A percentile compares a stretch with the other conserved stretches of the same genome.
Evolutionary conservation across 2,113 vertebrate species (phyloP).

Genomic region (mouse (Mus musculus)): DNA sequence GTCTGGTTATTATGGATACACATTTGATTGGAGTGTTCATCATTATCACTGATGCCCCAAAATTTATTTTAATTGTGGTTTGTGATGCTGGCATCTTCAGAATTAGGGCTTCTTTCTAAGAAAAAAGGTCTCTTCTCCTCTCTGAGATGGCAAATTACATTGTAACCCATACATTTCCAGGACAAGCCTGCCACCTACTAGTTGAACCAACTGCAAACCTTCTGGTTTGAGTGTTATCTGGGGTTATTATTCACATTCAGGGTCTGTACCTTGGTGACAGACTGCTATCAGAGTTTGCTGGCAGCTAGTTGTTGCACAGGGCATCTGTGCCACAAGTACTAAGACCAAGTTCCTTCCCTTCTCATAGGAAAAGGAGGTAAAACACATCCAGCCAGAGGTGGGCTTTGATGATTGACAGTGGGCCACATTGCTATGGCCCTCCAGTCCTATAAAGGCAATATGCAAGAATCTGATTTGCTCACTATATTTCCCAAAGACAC

Average conservation of each 20-base stretch:
- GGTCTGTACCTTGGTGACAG: not conserved
- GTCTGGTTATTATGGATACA: not conserved
- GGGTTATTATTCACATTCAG: not conserved
- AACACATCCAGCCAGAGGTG: not conserved
- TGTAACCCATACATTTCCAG: not conserved
- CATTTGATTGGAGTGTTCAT: not conserved
- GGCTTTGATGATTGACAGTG: not conserved
- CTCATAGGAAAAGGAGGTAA: not conserved
- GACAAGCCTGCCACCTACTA: not conserved
- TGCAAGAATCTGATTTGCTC: not conserved
- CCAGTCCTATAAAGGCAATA: too few relatives aligned
- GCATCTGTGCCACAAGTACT: not conserved
- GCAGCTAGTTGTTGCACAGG: too few relatives aligned
- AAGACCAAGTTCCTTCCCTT: not conserved
- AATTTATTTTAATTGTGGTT: not conserved
- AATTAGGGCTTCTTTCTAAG: not conserved
- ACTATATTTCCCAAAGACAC: too few relatives aligned
- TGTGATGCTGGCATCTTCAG: not conserved
- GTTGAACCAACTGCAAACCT: accelerated
- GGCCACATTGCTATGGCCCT: not conserved
- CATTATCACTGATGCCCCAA: not conserved
- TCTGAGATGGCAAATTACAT: not conserved
- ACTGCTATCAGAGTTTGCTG: not conserved
- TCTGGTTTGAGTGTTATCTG: not conserved
- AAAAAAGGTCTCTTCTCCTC: not conserved